Percentiles rank a stretch among this genome's conserved stretches.
Evolutionary conservation across 2,113 vertebrate genomes (phyloP).

Genomic region (Sylvia atricapilla): DNA sequence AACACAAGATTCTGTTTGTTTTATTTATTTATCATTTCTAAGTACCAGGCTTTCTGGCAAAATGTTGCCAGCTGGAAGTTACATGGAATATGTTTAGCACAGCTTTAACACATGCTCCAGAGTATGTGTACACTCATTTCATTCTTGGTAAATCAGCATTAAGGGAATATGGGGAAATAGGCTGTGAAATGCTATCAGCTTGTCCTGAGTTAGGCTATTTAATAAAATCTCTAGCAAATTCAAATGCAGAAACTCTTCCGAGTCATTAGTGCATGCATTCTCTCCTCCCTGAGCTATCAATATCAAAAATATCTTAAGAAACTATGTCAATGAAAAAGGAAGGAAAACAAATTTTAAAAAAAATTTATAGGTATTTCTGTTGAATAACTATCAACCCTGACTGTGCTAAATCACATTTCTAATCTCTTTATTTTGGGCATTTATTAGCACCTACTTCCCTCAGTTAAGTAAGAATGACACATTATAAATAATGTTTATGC

Average conservation of each 20-base stretch:
- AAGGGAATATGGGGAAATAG: slow-evolving; percentile 53
- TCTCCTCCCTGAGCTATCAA: slow-evolving; percentile 47
- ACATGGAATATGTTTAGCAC: slow-evolving; percentile 50
- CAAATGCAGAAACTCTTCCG: slow-evolving; percentile 45
- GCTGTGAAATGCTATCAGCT: slow-evolving; percentile 56
- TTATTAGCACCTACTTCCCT: slow-evolving; percentile 4
- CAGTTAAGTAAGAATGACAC: slow-evolving; percentile 1
- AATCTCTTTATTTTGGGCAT: slow-evolving; percentile 10
- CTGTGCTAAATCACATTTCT: slow-evolving; percentile 1
- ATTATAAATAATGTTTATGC: background rate
- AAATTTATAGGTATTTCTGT: background rate
- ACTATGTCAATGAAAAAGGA: slow-evolving; percentile 32
- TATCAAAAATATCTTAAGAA: slow-evolving; percentile 36
- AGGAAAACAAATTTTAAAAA: slow-evolving; percentile 41
- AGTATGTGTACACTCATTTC: slow-evolving; percentile 28
- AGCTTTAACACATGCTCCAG: slow-evolving; percentile 32
- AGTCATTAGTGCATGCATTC: slow-evolving; percentile 45
- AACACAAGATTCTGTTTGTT: slow-evolving; percentile 49
- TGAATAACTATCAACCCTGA: background rate
- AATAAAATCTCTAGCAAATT: slow-evolving; percentile 61
- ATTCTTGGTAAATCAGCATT: slow-evolving; percentile 47
- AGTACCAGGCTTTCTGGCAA: slow-evolving; percentile 3
- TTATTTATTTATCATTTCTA: slow-evolving; percentile 49
- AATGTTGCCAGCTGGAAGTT: slow-evolving; percentile 59
- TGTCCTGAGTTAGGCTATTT: slow-evolving; percentile 27